A percentile compares a stretch with the other conserved stretches of the same genome.
These are phyloP conservation scores for Danaus chrysippus DNA, from an alignment of 2,888 invertebrate species.

Conservation along the genomic window DNA sequence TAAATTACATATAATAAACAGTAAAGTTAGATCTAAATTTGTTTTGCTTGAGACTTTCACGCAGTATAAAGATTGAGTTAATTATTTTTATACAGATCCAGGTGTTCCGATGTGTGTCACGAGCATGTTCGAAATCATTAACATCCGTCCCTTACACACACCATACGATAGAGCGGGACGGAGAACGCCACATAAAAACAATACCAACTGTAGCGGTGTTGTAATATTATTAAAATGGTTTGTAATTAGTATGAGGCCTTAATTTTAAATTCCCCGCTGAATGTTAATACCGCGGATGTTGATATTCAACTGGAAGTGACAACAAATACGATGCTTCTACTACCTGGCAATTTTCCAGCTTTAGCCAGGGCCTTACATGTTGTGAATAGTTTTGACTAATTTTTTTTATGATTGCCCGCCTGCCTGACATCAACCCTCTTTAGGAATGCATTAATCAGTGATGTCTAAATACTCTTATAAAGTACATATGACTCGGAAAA, in stretches of 20 bases:
- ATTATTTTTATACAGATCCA: neutral
- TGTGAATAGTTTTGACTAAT: no score
- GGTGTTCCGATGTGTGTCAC: neutral
- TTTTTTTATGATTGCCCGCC: no score
- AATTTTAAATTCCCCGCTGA: slow-evolving; percentile 26
- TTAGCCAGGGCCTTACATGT: no score
- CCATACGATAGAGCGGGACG: neutral
- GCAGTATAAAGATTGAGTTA: neutral
- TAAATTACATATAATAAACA: no score
- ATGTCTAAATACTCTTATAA: no score
- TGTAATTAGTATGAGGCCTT: slow-evolving; percentile 27
- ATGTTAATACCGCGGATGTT: slow-evolving; percentile 8
- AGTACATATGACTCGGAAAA: no score
- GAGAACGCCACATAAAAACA: neutral
- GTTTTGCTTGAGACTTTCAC: no score
- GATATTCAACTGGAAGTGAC: slow-evolving; percentile 12
- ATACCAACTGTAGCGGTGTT: neutral
- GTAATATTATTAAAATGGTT: slow-evolving; percentile 14
- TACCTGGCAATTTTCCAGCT: no score
- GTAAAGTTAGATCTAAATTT: no score
- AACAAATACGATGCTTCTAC: no score
- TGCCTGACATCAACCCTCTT: no score
- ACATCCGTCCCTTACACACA: neutral
- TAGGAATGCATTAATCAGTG: no score
- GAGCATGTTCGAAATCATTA: neutral